These are phyloP conservation scores for Alentia gelatinosa DNA, from an alignment of 2,888 invertebrate genomes.

Conservation along the genomic window DNA sequence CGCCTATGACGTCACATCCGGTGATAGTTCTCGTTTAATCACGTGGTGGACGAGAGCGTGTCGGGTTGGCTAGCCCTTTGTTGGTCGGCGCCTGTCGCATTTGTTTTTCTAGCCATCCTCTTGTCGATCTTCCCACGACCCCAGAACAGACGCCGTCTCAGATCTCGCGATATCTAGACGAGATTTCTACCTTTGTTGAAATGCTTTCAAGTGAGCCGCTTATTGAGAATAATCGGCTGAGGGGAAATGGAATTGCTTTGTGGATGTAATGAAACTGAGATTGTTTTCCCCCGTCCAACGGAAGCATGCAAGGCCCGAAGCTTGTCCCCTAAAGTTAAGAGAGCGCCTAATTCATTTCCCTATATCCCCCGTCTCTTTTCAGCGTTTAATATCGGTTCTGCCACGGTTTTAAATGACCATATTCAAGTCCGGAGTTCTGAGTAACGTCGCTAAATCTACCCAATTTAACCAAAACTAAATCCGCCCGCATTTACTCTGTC, in stretches of 20 bases:
- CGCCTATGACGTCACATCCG: background rate
- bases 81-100: background rate
- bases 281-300: background rate
- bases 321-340: background rate
- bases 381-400: too few species aligned
- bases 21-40: background rate
- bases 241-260: background rate
- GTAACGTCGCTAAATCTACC: background rate
- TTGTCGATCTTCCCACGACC: background rate
- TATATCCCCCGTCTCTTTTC: background rate
- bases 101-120: background rate
- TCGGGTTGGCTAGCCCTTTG: background rate
- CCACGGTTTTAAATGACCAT: too few species aligned
- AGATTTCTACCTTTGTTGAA: background rate
- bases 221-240: slow-evolving; percentile 1
- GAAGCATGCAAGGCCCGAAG: background rate
- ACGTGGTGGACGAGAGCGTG: background rate
- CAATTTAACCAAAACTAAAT: background rate
- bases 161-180: background rate
- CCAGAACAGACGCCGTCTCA: background rate
- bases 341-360: background rate
- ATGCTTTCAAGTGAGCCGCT: background rate
- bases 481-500: background rate
- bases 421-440: too few species aligned
- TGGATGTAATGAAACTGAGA: background rate